phyloP scores from a whole-genome alignment of 2,113 vertebrate species.

The Platysternon megacephalum region DNA sequence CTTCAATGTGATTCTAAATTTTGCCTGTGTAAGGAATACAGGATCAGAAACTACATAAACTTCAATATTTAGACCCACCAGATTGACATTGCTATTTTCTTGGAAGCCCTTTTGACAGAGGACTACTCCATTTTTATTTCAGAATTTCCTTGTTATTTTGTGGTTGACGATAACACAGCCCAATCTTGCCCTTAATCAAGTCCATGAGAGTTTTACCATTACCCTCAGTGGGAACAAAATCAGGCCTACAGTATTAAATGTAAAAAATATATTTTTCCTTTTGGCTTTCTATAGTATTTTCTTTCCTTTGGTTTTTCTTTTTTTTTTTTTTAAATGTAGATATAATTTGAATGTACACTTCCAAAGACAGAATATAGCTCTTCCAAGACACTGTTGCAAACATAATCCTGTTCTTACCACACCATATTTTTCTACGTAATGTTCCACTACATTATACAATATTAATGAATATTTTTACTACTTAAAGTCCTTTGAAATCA shows the following conservation, averaged over 20 bases:
- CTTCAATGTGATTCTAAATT: not conserved
- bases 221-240: not conserved
- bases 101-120: not conserved
- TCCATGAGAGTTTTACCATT: not conserved
- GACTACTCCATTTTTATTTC: not conserved
- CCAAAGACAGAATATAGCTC: not conserved
- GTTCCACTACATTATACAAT: conserved; percentile 51
- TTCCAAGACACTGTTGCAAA: conserved; percentile 35
- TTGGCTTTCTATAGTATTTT: not conserved
- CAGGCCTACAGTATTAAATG: conserved; percentile 8
- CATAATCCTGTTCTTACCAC: not conserved
- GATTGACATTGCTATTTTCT: conserved; percentile 27
- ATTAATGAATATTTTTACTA: conserved; percentile 64
- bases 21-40: not conserved
- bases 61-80: conserved; percentile 19
- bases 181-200: conserved; percentile 1
- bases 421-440: conserved; percentile 43
- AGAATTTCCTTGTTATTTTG: not conserved
- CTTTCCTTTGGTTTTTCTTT: not conserved
- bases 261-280: conserved; percentile 40
- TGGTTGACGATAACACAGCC: conserved; percentile 34
- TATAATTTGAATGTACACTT: conserved; percentile 34
- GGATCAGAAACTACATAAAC: not conserved
- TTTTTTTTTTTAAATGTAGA: conserved; percentile 30
- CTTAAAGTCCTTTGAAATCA: conserved; percentile 49